Evolutionary conservation across 2,797 vertebrate genomes (phyloP).

Genomic region (Anas flavirostris): DNA sequence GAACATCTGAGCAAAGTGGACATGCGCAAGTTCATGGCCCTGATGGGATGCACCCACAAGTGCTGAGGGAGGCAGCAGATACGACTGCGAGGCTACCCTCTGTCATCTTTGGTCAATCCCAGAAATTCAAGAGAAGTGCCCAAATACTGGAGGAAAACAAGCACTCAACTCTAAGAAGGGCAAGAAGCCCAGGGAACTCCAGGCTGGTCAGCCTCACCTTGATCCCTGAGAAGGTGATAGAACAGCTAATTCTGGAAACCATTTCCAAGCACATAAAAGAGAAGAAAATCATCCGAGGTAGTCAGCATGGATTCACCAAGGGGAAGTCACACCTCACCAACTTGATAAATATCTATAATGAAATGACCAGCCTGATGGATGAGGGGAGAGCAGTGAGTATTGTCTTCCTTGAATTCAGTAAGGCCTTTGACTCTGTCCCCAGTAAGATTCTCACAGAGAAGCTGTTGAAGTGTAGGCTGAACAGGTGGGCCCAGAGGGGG

Average conservation of each 20-base stretch:
- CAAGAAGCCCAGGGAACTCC: background rate
- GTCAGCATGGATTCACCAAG: background rate
- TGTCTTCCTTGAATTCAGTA: background rate
- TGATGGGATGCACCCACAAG: background rate
- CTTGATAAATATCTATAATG: background rate
- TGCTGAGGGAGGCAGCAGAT: background rate
- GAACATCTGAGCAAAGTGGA: background rate
- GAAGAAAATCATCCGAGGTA: background rate
- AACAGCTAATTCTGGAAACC: background rate
- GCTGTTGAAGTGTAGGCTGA: background rate
- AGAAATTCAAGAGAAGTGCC: background rate
- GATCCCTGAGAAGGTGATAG: background rate
- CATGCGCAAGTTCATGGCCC: background rate
- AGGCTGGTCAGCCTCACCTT: background rate
- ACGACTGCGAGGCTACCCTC: background rate
- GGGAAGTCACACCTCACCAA: background rate
- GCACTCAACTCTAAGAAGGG: background rate
- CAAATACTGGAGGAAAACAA: background rate
- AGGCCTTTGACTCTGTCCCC: background rate
- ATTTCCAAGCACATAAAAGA: background rate
- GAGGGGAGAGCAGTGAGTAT: background rate
- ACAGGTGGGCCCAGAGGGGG: background rate
- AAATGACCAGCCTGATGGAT: background rate
- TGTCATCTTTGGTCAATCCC: background rate
- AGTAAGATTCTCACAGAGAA: background rate